phyloP scores from a whole-genome alignment of 1,140 invertebrate genomes.

The Drosophila malerkotliana region DNA sequence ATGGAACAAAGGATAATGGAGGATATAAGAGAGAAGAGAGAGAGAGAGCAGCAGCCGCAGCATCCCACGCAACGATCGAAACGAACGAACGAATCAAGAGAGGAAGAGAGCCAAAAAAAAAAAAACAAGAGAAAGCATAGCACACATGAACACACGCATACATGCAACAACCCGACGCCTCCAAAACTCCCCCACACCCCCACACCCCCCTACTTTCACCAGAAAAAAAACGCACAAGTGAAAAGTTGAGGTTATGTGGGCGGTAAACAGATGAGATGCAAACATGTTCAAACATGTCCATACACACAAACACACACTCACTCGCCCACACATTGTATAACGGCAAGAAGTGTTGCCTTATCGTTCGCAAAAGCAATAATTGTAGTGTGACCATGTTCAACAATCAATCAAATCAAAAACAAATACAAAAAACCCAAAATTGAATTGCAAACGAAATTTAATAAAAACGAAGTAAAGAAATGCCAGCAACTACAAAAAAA shows the following conservation, averaged over 20 bases:
- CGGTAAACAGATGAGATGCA: neutral
- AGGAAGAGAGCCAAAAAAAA: neutral
- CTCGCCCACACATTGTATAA: slow-evolving; percentile 30
- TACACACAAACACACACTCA: neutral
- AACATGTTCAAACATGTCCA: slow-evolving; percentile 2
- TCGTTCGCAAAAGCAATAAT: slow-evolving; percentile 38
- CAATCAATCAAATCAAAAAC: slow-evolving; percentile 40
- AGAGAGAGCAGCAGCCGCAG: neutral
- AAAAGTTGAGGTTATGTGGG: neutral
- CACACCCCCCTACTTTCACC: neutral
- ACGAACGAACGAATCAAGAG: slow-evolving; percentile 4
- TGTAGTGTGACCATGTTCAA: slow-evolving; percentile 30
- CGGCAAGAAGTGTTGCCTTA: slow-evolving; percentile 45
- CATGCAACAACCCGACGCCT: neutral
- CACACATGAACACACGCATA: slow-evolving; percentile 3
- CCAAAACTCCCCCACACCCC: neutral
- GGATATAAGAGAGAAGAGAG: neutral
- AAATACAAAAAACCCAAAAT: neutral
- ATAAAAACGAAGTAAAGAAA: slow-evolving; percentile 19
- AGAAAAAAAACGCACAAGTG: slow-evolving; percentile 5
- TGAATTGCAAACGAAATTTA: neutral
- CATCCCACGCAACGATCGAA: slow-evolving; percentile 3
- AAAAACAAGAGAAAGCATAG: slow-evolving; percentile 5
- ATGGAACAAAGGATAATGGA: neutral
- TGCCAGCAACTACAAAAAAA: slow-evolving; percentile 7